Base-by-base conservation (phyloP, 2,888 invertebrate genomes). In the Mythimna vitellina region DNA sequence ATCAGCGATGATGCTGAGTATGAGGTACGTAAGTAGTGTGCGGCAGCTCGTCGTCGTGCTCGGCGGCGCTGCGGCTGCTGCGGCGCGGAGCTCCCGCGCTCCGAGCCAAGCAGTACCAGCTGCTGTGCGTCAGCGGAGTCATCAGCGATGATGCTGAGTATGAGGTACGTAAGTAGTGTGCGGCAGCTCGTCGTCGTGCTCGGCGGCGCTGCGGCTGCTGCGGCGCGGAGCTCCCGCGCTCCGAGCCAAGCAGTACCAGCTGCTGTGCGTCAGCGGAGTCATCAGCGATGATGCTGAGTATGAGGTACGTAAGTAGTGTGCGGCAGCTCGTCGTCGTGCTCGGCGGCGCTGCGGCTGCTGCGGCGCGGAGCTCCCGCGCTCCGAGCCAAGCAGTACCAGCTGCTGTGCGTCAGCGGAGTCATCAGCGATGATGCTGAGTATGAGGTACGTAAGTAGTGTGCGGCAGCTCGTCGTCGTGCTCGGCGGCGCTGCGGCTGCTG, bases 101-200 rank as follows among this genome's bases (percentile, higher is more conserved):
- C 96, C 97, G 98, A 82, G 98, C 98, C 64, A 96, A 97, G 54
- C 98, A 99, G 94, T 99, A 99, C 95, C 99, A 99, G 95, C 97
- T 99, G 87, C 98, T 98, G 32, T 97, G 97, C 58, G 97, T 98
- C 78, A 96, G 96, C 78, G 98, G 98, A 2, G 97, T 97, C 71
- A 97, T 98, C 90, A 97, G 97, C 80, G 96, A 96, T 12, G 98
- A 98, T 81, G 94, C 96, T 54, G 98, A 98, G 90, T 98, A 98
- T 90, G 97, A 98, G 97, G 98, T 98, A 51, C 29, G 98, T 98
- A 9, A 10, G 35, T 49, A 57, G 17, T 20, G 46, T 88, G 89
- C 82, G 92, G 93, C 64, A 86, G 82, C 69, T 49, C 86, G 20
- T 65, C 90, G 9, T 85, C 90, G 25, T 85, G 93, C 68, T 69